Evolutionary conservation across 2,797 vertebrate species (phyloP).

Genomic region (Rhyacichthys aspro): DNA sequence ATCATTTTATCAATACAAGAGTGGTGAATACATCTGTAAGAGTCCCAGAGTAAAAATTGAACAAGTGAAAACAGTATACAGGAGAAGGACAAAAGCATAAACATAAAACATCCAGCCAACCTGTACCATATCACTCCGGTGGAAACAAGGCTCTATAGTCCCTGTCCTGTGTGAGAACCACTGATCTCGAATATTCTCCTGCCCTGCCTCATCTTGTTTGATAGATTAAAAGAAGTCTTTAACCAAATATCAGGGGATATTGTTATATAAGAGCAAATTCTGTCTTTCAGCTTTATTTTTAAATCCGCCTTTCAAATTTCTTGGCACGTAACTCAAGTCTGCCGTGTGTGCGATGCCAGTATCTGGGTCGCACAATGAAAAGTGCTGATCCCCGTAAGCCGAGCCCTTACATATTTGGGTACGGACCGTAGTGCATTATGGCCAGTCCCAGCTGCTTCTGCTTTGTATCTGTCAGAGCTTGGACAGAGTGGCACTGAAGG

Average conservation of each 20-base stretch:
- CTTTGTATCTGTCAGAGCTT: constrained; percentile 6
- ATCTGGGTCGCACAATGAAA: constrained; percentile 2
- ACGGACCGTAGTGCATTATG: not conserved
- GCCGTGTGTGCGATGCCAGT: not conserved
- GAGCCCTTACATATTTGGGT: constrained; percentile 8
- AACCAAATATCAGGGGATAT: constrained; percentile 4
- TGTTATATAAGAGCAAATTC: not conserved
- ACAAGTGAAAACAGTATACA: no score
- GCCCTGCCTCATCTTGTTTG: no score
- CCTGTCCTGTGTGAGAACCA: no score
- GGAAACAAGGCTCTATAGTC: no score
- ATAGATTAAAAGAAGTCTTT: not conserved
- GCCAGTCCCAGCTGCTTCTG: constrained; percentile 11
- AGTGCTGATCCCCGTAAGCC: not conserved
- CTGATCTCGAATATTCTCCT: no score
- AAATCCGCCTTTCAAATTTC: not conserved
- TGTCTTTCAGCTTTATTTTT: not conserved
- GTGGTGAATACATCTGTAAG: no score
- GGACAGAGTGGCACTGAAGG: not conserved
- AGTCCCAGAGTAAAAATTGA: no score
- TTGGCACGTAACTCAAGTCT: not conserved
- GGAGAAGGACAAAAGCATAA: no score
- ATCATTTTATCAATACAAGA: no score
- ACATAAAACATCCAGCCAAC: no score
- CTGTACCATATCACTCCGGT: no score